Conservation (phyloP, 2,113 vertebrate species). For the Cynoglossus semilaevis region DNA sequence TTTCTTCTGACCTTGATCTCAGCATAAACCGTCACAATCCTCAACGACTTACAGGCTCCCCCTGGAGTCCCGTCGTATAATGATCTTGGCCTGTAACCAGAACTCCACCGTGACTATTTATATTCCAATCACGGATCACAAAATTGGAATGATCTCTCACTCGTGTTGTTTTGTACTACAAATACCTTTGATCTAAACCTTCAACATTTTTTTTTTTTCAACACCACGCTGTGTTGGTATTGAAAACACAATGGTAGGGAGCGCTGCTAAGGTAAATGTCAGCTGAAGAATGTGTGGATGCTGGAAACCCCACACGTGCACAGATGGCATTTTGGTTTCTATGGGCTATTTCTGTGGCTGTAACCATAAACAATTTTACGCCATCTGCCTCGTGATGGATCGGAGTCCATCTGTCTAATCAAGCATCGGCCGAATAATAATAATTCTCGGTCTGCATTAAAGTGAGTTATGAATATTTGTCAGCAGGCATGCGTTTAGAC, state of each 20-base stretch:
- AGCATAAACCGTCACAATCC: too few species aligned
- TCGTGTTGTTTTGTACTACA: too few species aligned
- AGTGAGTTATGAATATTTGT: conserved; percentile 4
- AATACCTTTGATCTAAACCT: too few species aligned
- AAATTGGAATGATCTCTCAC: too few species aligned
- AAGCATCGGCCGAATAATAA: conserved; percentile 30
- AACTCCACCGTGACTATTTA: too few species aligned
- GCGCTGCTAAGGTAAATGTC: conserved; percentile 29
- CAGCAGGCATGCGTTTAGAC: conserved; percentile 5
- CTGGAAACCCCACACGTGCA: conserved; percentile 44
- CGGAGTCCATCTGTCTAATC: conserved; percentile 54
- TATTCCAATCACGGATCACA: too few species aligned
- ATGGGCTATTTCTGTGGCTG: conserved; percentile 48
- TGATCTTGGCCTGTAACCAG: too few species aligned
- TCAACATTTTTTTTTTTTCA: too few species aligned
- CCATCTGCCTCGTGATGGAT: conserved; percentile 61
- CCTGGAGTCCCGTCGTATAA: too few species aligned
- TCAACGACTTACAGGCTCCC: too few species aligned
- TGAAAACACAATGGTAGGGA: neutral
- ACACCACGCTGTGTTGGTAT: too few species aligned
- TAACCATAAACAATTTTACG: conserved; percentile 50
- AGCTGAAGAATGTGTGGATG: conserved; percentile 30
- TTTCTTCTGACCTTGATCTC: too few species aligned
- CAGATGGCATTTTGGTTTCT: conserved; percentile 64
- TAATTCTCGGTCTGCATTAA: conserved; percentile 21